Base-by-base conservation (phyloP, 2,888 invertebrate genomes). In the Drosophila mercatorum region DNA sequence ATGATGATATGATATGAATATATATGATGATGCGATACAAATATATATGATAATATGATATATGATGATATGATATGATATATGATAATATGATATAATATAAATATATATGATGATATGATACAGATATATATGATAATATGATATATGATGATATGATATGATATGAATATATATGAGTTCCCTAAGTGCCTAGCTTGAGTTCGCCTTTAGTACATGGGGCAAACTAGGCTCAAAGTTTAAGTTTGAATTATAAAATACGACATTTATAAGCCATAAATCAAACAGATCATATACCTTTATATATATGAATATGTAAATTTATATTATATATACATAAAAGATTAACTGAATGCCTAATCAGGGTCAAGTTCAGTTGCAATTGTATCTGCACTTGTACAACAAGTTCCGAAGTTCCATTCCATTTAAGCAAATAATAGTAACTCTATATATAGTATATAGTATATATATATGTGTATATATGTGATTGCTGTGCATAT, bases 401-500 rank as follows among this genome's bases (percentile, higher is more conserved):
- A 22, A 11, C 28, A 12, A n/a, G 43, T 36, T n/a, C 7, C 38
- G 8, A 41, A n/a, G 53, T 57, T 36, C 57, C 62, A 49, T 60
- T 36, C 46, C 41, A 12, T 17, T 41, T 38, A 12, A 28, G 38
- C 6, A 43, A 44, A 62, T 31, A 55, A 41, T 56, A 41, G 17
- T 31, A 59, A 36, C 34, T 38, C 53, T 40, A 43, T 41, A 34
- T 36, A 47, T 52, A 43, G 28, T 36, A 47, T 52, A 43, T 49
- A 40, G 2, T 22, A 61, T 40, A 31, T 43, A 46, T 58, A 14
- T n/a, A 14, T 55, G 10, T 12, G 3, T 14, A 17, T 10, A 7
- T 40, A 44, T 51, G 26, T 53, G 7, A 68, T 38, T 44, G 75
- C n/a, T 57, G 49, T 75, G 84, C 69, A 80, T 87, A 80, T 72